Evolutionary conservation across 2,888 invertebrate genomes (phyloP), one percentile per base, ranked within the genome.

Genomic region (Drosophila hamatofila): DNA sequence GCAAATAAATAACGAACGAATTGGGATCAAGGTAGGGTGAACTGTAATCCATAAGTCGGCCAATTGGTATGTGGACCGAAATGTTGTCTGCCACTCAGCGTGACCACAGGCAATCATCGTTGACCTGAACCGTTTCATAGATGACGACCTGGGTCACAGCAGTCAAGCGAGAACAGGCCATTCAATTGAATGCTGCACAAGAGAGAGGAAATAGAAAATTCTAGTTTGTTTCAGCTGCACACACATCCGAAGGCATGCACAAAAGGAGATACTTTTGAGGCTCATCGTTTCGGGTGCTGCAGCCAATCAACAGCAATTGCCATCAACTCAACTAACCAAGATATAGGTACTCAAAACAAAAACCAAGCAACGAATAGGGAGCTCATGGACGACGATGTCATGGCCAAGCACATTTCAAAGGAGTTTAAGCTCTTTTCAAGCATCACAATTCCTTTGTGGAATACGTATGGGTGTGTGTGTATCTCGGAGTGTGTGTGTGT

Each of bases 1-100:
- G 52, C 39, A 70, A 63, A 62, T 46, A 65, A 62, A 51, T 51
- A 69, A 67, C 48, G 25, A 4, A 33, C 44, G 21, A 44, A 74
- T 41, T 11, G 66, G 66, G 73, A 66, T 66, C 80, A 80, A 63
- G 59, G 55, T 42, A 57, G 75, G 62, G 64, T 64, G 67, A 51
- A 62, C 48, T 25, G 46, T 35, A 54, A 54, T 30, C 64, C 33
- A 35, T 54, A 59, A 72, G 68, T 72, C 52, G 68, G 14, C 63
- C 66, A 74, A 72, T 77, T 72, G 72, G 59, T 65, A 71, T 79
- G 69, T 67, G 72, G 74, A 52, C 67, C 56, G 46, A 66, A 76
- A 70, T 59, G 60, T 68, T 75, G 77, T 77, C 70, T 73, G 68
- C 74, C 65, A 73, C 61, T 67, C 67, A 59, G 51, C 48, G 44